A percentile compares a stretch with the other conserved stretches of the same genome.
Evolutionary conservation across 2,888 invertebrate genomes (phyloP).

Genomic region (Zaprionus obscuricornis): DNA sequence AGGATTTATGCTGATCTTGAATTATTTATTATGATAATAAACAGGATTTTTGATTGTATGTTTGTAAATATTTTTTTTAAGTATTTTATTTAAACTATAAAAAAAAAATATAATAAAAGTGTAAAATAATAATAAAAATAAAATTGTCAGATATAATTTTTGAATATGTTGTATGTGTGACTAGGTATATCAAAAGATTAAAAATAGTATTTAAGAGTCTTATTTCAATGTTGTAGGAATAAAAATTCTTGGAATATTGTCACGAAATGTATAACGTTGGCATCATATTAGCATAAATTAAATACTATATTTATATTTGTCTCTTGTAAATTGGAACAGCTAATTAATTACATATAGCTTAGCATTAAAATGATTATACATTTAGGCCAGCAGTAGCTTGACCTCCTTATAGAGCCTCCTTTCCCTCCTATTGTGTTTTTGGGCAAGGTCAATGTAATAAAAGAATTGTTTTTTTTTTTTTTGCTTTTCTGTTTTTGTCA

Average conservation of each 20-base stretch:
- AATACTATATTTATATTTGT: too few species aligned
- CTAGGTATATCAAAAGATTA: too few species aligned
- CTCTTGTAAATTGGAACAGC: neutral
- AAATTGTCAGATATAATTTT: too few species aligned
- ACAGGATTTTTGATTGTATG: neutral
- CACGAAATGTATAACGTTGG: too few species aligned
- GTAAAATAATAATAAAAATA: too few species aligned
- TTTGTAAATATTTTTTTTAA: neutral
- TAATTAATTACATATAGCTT: neutral
- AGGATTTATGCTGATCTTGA: conserved; percentile 14
- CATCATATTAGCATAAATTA: too few species aligned
- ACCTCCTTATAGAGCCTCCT: conserved; percentile 41
- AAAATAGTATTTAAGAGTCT: too few species aligned
- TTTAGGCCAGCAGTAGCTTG: conserved; percentile 29
- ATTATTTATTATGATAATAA: conserved; percentile 10
- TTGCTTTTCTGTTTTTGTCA: conserved; percentile 4
- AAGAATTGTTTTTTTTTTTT: conserved; percentile 22
- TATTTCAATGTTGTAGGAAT: too few species aligned
- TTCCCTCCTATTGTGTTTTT: conserved; percentile 55
- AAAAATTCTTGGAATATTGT: too few species aligned
- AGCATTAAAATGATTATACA: conserved; percentile 10
- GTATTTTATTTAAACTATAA: neutral
- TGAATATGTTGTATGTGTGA: too few species aligned
- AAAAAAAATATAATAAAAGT: too few species aligned
- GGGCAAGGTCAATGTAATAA: conserved; percentile 68